Percentiles rank a stretch among this genome's conserved stretches.
phyloP scores from a whole-genome alignment of 2,113 vertebrate species.

The Lepidothrix coronata region DNA sequence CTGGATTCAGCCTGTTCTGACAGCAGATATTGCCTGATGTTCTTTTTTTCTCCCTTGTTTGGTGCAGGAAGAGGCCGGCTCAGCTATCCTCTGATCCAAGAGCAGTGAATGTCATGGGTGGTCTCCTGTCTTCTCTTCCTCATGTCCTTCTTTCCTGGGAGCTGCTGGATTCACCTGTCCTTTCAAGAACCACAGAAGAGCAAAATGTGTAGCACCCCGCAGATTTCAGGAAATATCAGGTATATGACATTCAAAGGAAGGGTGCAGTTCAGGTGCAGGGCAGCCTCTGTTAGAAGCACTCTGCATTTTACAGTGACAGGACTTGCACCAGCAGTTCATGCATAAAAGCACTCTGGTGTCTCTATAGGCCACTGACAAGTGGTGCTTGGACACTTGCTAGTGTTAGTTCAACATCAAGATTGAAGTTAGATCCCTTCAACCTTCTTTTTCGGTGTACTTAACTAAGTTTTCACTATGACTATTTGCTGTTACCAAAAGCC shows the following conservation, averaged over 20 bases:
- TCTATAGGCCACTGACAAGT: not conserved
- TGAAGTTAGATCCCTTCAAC: not conserved
- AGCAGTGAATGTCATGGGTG: not conserved
- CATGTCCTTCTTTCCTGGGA: not conserved
- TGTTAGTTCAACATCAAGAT: not conserved
- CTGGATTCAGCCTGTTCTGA: not conserved
- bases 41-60: not conserved
- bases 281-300: not conserved
- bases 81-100: not conserved
- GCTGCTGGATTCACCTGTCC: not conserved
- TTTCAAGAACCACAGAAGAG: not conserved
- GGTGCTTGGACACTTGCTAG: not conserved
- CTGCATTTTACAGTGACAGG: not conserved
- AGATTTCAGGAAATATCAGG: not conserved
- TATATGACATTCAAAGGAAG: not conserved
- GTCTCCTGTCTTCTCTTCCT: not conserved
- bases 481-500: not conserved
- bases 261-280: not conserved
- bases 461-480: not conserved
- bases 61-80: not conserved
- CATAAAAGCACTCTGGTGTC: not conserved
- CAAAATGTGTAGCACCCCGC: not conserved
- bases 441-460: not conserved
- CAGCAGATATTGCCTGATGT: not conserved
- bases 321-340: not conserved